Conservation (phyloP, 2,888 invertebrate species). For the Ophonus ardosiacus region DNA sequence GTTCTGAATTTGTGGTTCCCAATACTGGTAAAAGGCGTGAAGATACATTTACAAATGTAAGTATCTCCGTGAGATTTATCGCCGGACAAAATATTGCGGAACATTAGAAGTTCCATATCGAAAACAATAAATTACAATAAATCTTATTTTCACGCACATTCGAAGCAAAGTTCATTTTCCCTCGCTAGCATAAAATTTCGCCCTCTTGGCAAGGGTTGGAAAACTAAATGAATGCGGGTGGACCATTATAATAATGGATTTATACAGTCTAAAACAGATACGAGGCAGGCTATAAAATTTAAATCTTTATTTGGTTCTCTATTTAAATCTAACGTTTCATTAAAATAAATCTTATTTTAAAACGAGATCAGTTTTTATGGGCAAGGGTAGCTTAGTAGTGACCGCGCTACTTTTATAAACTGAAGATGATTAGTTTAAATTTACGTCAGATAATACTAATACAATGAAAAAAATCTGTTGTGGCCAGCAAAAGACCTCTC, state of each 20-base stretch:
- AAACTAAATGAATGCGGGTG: slow-evolving; percentile 37
- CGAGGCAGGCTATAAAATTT: slow-evolving; percentile 11
- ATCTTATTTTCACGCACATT: slow-evolving; percentile 49
- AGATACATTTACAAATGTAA: slow-evolving; percentile 33
- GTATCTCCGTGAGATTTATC: slow-evolving; percentile 35
- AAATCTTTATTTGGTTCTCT: slow-evolving; percentile 41
- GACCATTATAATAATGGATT: slow-evolving; percentile 45
- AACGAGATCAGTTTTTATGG: neutral
- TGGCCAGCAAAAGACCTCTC: too few relatives aligned
- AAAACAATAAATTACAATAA: slow-evolving; percentile 50
- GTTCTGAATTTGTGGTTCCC: slow-evolving; percentile 1
- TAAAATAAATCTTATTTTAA: slow-evolving; percentile 15
- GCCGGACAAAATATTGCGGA: slow-evolving; percentile 18
- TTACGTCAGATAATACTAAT: too few relatives aligned
- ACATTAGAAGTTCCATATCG: slow-evolving; percentile 47
- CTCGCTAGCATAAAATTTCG: slow-evolving; percentile 34
- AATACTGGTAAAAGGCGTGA: slow-evolving; percentile 26
- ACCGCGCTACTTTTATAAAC: too few relatives aligned
- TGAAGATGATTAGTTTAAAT: too few relatives aligned
- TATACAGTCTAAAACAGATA: slow-evolving; percentile 40
- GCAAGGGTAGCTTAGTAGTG: too few relatives aligned
- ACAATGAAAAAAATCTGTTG: too few relatives aligned
- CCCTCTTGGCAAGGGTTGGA: slow-evolving; percentile 31
- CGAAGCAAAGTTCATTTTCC: slow-evolving; percentile 28
- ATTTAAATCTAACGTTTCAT: slow-evolving; percentile 37